phyloP scores from a whole-genome alignment of 2,797 vertebrate species.

The Gambelia wislizenii region DNA sequence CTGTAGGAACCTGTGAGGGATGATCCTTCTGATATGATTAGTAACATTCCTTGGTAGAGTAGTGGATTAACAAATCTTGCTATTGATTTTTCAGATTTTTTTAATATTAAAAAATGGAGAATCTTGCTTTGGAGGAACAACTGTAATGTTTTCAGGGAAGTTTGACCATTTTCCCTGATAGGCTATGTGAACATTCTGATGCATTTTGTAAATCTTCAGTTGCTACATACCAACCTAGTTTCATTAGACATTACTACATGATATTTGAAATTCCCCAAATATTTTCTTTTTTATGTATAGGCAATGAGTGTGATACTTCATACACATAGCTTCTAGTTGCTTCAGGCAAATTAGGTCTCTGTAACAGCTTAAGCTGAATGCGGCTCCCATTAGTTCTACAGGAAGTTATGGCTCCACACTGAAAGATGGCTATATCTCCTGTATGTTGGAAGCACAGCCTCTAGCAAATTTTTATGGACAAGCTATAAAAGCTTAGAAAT shows the following conservation, averaged over 20 bases:
- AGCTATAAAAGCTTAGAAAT: constrained; percentile 6
- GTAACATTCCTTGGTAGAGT: background rate
- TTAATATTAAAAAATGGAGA: background rate
- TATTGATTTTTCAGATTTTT: background rate
- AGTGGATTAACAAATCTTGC: background rate
- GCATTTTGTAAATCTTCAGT: background rate
- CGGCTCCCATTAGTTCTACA: background rate
- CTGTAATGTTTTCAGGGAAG: background rate
- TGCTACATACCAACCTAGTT: background rate
- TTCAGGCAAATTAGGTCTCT: constrained; percentile 34
- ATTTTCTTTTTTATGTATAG: background rate
- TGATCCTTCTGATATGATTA: background rate
- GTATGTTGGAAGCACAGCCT: background rate
- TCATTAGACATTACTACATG: background rate
- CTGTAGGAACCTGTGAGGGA: background rate
- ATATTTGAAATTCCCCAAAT: constrained; percentile 29
- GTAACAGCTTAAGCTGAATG: constrained; percentile 35
- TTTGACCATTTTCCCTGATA: background rate
- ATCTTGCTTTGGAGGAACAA: background rate
- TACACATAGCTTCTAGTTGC: constrained; percentile 13
- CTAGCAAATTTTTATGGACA: constrained; percentile 6
- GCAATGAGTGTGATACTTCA: constrained; percentile 33
- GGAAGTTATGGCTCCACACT: background rate
- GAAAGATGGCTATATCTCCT: background rate
- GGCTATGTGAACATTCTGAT: background rate